Evolutionary conservation across 2,113 vertebrate genomes (phyloP).

Genomic region (Hippolais icterina): DNA sequence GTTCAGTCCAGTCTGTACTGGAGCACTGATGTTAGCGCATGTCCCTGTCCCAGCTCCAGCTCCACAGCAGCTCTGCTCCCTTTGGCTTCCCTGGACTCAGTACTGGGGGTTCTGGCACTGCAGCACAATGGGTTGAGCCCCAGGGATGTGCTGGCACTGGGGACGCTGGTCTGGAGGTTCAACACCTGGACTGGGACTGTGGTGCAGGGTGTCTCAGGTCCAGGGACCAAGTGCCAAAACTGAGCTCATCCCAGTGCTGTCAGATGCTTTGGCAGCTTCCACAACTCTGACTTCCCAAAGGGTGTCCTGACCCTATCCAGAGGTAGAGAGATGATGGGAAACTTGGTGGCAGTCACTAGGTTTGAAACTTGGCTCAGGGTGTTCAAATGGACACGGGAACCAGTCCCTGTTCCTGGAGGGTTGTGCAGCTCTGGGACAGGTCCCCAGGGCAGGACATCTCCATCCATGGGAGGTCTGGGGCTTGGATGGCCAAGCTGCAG

Average conservation of each 20-base stretch:
- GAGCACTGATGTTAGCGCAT: accelerated
- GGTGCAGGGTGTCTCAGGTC: accelerated
- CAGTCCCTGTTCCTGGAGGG: not conserved
- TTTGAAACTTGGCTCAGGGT: not conserved
- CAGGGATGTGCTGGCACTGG: accelerated
- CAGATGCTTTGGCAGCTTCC: accelerated
- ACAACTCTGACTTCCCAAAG: not conserved
- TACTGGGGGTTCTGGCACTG: accelerated
- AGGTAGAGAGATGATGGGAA: not conserved
- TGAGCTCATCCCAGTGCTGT: not conserved
- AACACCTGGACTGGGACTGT: accelerated
- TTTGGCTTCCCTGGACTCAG: not conserved
- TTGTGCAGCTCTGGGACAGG: not conserved
- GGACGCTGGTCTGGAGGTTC: not conserved
- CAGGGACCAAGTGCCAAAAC: not conserved
- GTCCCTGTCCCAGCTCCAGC: accelerated
- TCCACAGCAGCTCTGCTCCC: not conserved
- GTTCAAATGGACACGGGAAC: accelerated
- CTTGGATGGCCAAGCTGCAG: accelerated
- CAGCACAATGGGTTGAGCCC: not conserved
- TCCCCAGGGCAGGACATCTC: not conserved
- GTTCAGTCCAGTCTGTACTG: not conserved
- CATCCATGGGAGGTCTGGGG: accelerated
- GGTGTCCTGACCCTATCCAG: accelerated
- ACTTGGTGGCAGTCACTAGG: not conserved